Percentiles rank a stretch among this genome's conserved stretches.
phyloP scores from a whole-genome alignment of 2,888 invertebrate genomes.

The Oscheius sp. region DNA sequence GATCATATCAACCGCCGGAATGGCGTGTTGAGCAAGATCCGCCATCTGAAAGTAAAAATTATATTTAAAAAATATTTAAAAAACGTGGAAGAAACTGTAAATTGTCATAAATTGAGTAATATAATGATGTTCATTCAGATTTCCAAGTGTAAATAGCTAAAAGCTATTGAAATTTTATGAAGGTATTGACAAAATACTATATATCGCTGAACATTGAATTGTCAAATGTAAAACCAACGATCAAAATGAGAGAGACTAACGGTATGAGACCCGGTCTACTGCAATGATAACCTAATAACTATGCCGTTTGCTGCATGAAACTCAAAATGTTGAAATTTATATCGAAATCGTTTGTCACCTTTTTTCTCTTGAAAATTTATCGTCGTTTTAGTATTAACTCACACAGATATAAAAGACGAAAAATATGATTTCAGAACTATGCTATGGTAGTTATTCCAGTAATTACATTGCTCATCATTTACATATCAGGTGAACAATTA shows the following conservation, averaged over 20 bases:
- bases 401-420: background rate
- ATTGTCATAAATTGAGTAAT: background rate
- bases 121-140: background rate
- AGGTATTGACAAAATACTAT: too few species aligned
- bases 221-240: slow-evolving; percentile 29
- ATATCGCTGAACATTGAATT: too few species aligned
- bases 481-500: too few species aligned
- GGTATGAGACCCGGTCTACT: slow-evolving; percentile 3
- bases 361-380: too few species aligned
- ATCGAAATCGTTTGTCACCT: background rate
- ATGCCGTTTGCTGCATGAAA: background rate
- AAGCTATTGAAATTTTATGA: too few species aligned
- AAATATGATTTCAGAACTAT: slow-evolving; percentile 14
- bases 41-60: slow-evolving; percentile 36
- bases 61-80: too few species aligned
- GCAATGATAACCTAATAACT: background rate
- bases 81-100: too few species aligned
- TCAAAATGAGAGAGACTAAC: slow-evolving; percentile 22
- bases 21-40: slow-evolving; percentile 52
- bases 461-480: too few species aligned
- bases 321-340: slow-evolving; percentile 21
- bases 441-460: slow-evolving; percentile 12
- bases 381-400: too few species aligned
- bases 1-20: slow-evolving; percentile 70
- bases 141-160: too few species aligned